These are phyloP conservation scores for Drosophila anomelani DNA, from an alignment of 2,888 invertebrate species.

Conservation along the genomic window DNA sequence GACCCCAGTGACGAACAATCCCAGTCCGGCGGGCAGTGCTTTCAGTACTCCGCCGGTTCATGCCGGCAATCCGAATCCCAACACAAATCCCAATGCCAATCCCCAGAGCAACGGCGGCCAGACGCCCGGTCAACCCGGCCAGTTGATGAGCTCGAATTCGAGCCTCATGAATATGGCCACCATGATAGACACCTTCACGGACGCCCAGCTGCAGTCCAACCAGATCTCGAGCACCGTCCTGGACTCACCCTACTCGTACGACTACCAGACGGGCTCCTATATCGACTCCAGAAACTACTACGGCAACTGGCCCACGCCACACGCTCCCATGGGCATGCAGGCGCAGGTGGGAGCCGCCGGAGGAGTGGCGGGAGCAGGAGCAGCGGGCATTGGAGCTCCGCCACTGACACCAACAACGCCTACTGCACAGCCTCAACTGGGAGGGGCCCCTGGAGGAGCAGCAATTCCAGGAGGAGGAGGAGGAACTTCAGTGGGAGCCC, in stretches of 20 bases:
- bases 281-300: slow-evolving; percentile 88
- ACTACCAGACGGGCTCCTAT: slow-evolving; percentile 86
- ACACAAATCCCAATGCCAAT: slow-evolving; percentile 36
- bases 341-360: slow-evolving; percentile 25
- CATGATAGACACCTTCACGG: slow-evolving; percentile 91
- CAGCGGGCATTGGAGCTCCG: slow-evolving; percentile 45
- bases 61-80: slow-evolving; percentile 40
- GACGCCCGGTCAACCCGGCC: slow-evolving; percentile 82
- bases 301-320: slow-evolving; percentile 86
- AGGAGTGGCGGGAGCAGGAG: slow-evolving; percentile 33
- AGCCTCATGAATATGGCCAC: slow-evolving; percentile 90
- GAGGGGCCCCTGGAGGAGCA: slow-evolving; percentile 16
- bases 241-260: slow-evolving; percentile 89
- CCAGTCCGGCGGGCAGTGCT: slow-evolving; percentile 86
- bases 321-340: slow-evolving; percentile 82
- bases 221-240: slow-evolving; percentile 94
- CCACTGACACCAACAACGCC: slow-evolving; percentile 61
- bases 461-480: slow-evolving; percentile 44
- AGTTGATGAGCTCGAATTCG: slow-evolving; percentile 84
- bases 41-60: slow-evolving; percentile 84
- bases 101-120: slow-evolving; percentile 18
- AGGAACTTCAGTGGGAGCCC: slow-evolving; percentile 32
- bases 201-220: slow-evolving; percentile 92
- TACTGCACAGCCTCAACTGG: slow-evolving; percentile 48
- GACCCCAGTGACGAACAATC: slow-evolving; percentile 86